phyloP scores from a whole-genome alignment of 2,113 vertebrate genomes.

The Myiopsitta monachus region DNA sequence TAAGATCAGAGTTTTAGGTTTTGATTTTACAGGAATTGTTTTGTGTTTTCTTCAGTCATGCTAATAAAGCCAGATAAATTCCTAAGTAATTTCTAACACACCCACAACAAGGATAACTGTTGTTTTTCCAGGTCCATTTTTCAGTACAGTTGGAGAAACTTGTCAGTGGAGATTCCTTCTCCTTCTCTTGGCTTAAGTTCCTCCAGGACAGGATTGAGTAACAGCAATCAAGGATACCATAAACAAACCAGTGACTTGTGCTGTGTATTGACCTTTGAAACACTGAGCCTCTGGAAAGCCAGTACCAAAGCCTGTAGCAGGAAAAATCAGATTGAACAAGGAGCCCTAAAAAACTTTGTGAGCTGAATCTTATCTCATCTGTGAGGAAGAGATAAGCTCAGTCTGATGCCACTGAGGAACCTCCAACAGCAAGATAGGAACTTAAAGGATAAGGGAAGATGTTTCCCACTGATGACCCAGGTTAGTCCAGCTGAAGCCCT shows the following conservation, averaged over 20 bases:
- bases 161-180: not conserved
- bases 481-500: not conserved
- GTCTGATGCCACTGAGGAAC: not conserved
- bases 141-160: not conserved
- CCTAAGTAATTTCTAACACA: not conserved
- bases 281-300: not conserved
- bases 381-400: not conserved
- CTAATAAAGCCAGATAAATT: not conserved
- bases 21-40: not conserved
- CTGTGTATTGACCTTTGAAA: not conserved
- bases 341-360: not conserved
- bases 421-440: rapidly evolving
- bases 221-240: rapidly evolving
- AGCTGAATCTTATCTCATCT: not conserved
- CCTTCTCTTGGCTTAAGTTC: not conserved
- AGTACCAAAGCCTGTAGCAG: not conserved
- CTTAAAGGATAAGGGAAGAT: not conserved
- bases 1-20: not conserved
- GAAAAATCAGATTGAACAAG: not conserved
- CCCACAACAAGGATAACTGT: rapidly evolving
- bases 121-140: not conserved
- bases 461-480: not conserved
- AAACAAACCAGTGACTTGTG: not conserved
- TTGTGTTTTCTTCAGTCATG: not conserved
- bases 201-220: not conserved